These are phyloP conservation scores for Sabellastarte sp. DNA, from an alignment of 2,888 invertebrate genomes.

Conservation along the genomic window DNA sequence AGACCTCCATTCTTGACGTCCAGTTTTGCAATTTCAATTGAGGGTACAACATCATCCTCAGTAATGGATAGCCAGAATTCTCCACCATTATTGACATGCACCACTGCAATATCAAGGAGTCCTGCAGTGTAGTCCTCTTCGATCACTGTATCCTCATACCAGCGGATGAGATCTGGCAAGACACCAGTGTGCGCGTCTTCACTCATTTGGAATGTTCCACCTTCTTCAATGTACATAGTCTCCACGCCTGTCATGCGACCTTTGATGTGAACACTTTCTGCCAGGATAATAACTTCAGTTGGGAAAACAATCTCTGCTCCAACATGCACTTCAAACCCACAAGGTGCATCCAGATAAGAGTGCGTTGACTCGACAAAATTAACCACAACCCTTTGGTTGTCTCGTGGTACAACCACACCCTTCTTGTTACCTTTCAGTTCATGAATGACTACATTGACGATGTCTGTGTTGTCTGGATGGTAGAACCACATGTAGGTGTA, in stretches of 20 bases:
- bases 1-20: too few relatives aligned
- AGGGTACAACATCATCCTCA: too few relatives aligned
- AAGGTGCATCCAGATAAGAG: conserved; percentile 42
- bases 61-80: too few relatives aligned
- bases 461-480: conserved; percentile 11
- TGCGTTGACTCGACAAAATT: conserved; percentile 40
- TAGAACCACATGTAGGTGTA: background rate
- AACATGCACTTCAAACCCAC: conserved; percentile 43
- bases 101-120: too few relatives aligned
- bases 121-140: too few relatives aligned
- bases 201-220: conserved; percentile 32
- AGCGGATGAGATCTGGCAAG: background rate
- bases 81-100: too few relatives aligned
- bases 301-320: conserved; percentile 40
- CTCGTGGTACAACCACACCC: conserved; percentile 37
- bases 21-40: too few relatives aligned
- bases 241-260: conserved; percentile 39
- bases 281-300: conserved; percentile 31
- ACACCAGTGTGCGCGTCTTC: conserved; percentile 30
- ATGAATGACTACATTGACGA: conserved; percentile 35
- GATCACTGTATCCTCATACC: background rate
- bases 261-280: conserved; percentile 35
- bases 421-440: conserved; percentile 37
- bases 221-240: conserved; percentile 34
- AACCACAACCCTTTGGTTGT: conserved; percentile 33